These are phyloP conservation scores for Eupithecia dodoneata DNA, from an alignment of 2,888 invertebrate species.

Conservation along the genomic window DNA sequence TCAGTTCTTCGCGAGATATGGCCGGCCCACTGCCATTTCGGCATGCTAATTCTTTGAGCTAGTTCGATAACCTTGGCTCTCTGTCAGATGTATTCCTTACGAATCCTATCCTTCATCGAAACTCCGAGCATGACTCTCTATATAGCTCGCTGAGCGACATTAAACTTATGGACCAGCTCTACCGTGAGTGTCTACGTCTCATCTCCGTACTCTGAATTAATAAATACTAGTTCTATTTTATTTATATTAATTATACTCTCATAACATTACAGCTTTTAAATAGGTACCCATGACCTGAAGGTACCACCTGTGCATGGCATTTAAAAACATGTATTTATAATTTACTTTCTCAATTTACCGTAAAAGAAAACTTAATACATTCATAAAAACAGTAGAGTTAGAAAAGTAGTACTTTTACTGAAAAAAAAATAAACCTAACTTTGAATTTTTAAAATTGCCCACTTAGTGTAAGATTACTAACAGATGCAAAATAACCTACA, in stretches of 20 bases:
- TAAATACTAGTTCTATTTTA: too few species aligned
- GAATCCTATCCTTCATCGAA: too few species aligned
- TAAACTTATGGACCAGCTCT: too few species aligned
- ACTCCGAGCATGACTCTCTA: too few species aligned
- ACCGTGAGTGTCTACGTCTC: too few species aligned
- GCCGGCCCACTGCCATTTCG: too few species aligned
- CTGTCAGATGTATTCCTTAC: too few species aligned
- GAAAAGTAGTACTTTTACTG: background rate
- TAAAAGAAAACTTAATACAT: background rate
- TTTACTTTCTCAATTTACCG: background rate
- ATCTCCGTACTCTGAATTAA: too few species aligned
- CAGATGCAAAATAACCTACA: slow-evolving; percentile 5
- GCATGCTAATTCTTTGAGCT: too few species aligned
- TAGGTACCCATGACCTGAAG: background rate
- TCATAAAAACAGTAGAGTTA: background rate
- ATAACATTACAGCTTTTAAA: background rate
- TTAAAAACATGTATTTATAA: background rate
- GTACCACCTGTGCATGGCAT: background rate
- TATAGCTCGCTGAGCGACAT: too few species aligned
- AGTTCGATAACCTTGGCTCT: too few species aligned
- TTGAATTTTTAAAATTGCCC: background rate
- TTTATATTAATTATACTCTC: background rate
- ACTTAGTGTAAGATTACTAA: background rate
- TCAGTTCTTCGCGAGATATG: too few species aligned
- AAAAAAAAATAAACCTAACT: background rate